A percentile compares a stretch with the other conserved stretches of the same genome.
These are phyloP conservation scores for Molossus alvarezi DNA, from an alignment of 2,797 vertebrate species.

Conservation along the genomic window DNA sequence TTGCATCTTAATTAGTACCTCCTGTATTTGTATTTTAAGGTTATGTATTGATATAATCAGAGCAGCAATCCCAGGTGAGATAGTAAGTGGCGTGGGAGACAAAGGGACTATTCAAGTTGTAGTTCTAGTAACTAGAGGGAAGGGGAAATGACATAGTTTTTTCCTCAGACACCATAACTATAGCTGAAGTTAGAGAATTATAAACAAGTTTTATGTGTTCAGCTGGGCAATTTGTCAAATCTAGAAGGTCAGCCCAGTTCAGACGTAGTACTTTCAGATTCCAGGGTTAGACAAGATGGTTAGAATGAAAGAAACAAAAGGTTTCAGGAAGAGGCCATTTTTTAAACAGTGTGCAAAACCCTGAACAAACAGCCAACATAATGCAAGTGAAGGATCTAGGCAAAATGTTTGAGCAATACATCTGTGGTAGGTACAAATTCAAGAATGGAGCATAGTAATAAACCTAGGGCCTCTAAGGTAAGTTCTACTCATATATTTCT, in stretches of 20 bases:
- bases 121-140: not conserved
- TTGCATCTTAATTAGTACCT: not conserved
- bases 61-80: not conserved
- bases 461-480: not conserved
- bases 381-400: not conserved
- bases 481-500: not conserved
- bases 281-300: not conserved
- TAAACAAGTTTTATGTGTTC: not conserved
- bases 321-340: not conserved
- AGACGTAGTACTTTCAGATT: not conserved
- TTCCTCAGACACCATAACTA: not conserved
- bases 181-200: slow-evolving; percentile 44
- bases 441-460: not conserved
- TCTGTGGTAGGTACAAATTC: not conserved
- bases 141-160: not conserved
- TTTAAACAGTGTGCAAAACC: not conserved
- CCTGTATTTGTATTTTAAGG: not conserved
- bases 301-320: slow-evolving; percentile 32
- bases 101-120: not conserved
- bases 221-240: not conserved
- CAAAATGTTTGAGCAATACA: not conserved
- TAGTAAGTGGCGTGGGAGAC: not conserved
- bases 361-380: not conserved
- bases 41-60: not conserved
- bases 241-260: not conserved